Base-by-base conservation (phyloP, 1,140 invertebrate species). In the Oncopeltus fasciatus region DNA sequence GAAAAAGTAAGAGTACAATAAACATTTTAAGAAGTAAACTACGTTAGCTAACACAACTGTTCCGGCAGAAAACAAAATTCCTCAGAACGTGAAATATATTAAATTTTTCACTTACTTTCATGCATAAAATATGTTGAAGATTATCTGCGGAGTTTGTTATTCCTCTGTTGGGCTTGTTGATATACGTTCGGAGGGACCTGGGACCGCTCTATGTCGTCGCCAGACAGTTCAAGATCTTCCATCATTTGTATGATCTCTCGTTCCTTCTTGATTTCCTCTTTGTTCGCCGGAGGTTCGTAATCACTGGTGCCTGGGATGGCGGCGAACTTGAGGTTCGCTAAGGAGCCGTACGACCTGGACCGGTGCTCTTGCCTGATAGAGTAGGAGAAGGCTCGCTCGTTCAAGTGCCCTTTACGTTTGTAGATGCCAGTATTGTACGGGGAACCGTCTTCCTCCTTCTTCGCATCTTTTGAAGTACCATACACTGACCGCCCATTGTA, bases 351-450 rank as follows among this genome's bases (percentile, higher is more conserved):
- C 65, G 90, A 93, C 47, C 91, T 79, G 69, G 90, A 92, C 56
- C 90, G 80, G 72, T 94, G 90, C 71, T 94, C 91, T 70, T 94
- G 90, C 56, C 91, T 77, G 68, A 95, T 95, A 57, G 90, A 93
- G 74, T 95, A 93, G 14, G 89, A 92, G 71, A 95, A 95, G 18
- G 92, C 92, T 53, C 91, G 76, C 72, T 95, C 92, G 72, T 95
- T 95, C 59, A 95, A 73, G 70, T 95, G 91, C 0, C 91, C 91
- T 69, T 93, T 92, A 69, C 90, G 85, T 56, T 87, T 78, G 71
- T 95, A 93, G 62, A 91, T 90, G 11, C 87, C 87, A 0, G 90
- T 91, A 38, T 87, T 88, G 33, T 88, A 90, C 8, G 85, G 81
- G 14, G 88, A 90, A 49, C 88, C 88, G 26, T 66, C 65, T 16